A percentile compares a stretch with the other conserved stretches of the same genome.
Conservation (phyloP, 2,888 invertebrate genomes). For the Parnassius glacialis region DNA sequence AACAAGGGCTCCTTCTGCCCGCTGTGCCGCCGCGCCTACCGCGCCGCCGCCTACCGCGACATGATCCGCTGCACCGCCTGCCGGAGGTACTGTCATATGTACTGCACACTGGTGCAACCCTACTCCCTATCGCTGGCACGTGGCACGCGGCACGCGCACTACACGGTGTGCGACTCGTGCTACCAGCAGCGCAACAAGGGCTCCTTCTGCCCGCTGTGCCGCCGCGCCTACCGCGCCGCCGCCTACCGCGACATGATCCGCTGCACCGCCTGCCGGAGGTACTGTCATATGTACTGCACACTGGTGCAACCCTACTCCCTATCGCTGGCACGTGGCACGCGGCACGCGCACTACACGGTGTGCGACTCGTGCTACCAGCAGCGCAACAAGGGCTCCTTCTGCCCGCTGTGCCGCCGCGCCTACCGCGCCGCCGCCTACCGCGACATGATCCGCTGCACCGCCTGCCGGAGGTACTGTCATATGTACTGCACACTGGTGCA, state of each 20-base stretch:
- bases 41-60: conserved; percentile 95
- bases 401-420: conserved; percentile 96
- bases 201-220: conserved; percentile 96
- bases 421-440: conserved; percentile 96
- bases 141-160: too few relatives aligned
- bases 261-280: conserved; percentile 93
- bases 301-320: too few relatives aligned
- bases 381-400: conserved; percentile 96
- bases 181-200: conserved; percentile 99
- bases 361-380: conserved; percentile 99
- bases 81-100: conserved; percentile 82
- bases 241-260: conserved; percentile 97
- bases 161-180: conserved; percentile 98
- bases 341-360: conserved; percentile 97
- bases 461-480: conserved; percentile 87
- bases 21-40: conserved; percentile 95
- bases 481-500: too few relatives aligned
- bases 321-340: too few relatives aligned
- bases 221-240: conserved; percentile 95
- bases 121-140: conserved; percentile 87
- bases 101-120: too few relatives aligned
- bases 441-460: conserved; percentile 95
- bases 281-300: conserved; percentile 18
- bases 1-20: conserved; percentile 98
- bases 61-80: conserved; percentile 96